Conservation (phyloP, 2,888 invertebrate genomes). For the Diabrotica balteata region DNA sequence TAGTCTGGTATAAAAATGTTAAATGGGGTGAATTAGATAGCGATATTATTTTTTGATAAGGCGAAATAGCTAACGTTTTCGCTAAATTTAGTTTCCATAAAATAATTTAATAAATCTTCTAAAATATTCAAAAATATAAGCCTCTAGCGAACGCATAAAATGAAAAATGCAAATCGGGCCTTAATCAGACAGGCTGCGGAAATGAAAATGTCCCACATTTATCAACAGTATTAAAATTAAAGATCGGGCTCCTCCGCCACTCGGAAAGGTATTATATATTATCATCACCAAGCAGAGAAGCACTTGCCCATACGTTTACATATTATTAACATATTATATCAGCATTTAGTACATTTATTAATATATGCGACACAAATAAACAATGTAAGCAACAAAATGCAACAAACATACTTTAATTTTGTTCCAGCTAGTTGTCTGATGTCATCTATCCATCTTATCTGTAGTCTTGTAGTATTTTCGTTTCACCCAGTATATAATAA, state of each 20-base stretch:
- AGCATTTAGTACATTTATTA: background rate
- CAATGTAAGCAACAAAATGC: no score
- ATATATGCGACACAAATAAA: no score
- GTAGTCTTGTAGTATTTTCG: no score
- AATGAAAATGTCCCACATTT: slow-evolving; percentile 47
- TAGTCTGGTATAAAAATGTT: no score
- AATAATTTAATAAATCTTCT: slow-evolving; percentile 21
- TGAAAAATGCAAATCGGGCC: slow-evolving; percentile 27
- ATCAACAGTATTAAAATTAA: slow-evolving; percentile 46
- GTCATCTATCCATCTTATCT: no score
- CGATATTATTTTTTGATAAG: background rate
- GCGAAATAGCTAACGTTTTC: background rate
- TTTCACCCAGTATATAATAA: no score
- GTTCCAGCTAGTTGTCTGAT: no score
- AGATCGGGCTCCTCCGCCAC: slow-evolving; percentile 33
- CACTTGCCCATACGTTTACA: background rate
- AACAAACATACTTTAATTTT: no score
- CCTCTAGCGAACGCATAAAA: slow-evolving; percentile 16
- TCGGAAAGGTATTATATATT: slow-evolving; percentile 39
- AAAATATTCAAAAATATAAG: slow-evolving; percentile 8
- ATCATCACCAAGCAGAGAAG: slow-evolving; percentile 14
- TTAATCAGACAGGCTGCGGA: slow-evolving; percentile 33
- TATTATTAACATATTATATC: no score
- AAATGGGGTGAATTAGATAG: no score
- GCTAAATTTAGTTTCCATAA: slow-evolving; percentile 5